phyloP scores from a whole-genome alignment of 2,113 vertebrate genomes.

The Copsychus sechellarum region DNA sequence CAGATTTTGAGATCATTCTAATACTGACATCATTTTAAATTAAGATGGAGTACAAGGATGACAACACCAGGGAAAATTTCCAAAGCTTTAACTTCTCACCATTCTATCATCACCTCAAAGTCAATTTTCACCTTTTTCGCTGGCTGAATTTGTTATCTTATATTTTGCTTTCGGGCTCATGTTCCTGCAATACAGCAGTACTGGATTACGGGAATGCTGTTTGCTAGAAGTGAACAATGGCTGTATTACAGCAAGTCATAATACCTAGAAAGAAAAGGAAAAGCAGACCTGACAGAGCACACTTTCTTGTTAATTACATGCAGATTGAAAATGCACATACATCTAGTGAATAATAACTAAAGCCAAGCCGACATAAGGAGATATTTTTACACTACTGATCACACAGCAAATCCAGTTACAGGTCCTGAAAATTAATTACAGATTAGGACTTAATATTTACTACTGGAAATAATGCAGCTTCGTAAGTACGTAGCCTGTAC shows the following conservation, averaged over 20 bases:
- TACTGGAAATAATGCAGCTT: background rate
- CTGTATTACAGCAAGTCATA: background rate
- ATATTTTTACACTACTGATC: background rate
- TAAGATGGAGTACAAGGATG: conserved; percentile 60
- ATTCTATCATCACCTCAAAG: conserved; percentile 79
- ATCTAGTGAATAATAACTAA: background rate
- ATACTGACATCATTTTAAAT: conserved; percentile 67
- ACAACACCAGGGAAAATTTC: conserved; percentile 65
- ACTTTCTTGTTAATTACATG: background rate
- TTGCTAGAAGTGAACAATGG: conserved; percentile 55
- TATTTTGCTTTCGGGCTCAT: conserved; percentile 70
- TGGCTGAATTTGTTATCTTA: conserved; percentile 76
- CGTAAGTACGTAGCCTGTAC: background rate
- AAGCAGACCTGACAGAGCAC: background rate
- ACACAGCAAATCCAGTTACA: background rate
- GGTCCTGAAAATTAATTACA: background rate
- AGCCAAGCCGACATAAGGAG: background rate
- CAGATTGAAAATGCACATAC: background rate
- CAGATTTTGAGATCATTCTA: conserved; percentile 35
- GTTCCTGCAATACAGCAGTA: conserved; percentile 55
- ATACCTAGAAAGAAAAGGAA: conserved; percentile 39
- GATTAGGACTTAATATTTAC: background rate
- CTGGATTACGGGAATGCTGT: conserved; percentile 47
- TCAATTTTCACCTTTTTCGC: conserved; percentile 83
- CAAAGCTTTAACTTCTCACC: conserved; percentile 76